A percentile compares a stretch with the other conserved stretches of the same genome.
These are phyloP conservation scores for Pangasius djambal DNA, from an alignment of 2,797 vertebrate genomes.

Conservation along the genomic window DNA sequence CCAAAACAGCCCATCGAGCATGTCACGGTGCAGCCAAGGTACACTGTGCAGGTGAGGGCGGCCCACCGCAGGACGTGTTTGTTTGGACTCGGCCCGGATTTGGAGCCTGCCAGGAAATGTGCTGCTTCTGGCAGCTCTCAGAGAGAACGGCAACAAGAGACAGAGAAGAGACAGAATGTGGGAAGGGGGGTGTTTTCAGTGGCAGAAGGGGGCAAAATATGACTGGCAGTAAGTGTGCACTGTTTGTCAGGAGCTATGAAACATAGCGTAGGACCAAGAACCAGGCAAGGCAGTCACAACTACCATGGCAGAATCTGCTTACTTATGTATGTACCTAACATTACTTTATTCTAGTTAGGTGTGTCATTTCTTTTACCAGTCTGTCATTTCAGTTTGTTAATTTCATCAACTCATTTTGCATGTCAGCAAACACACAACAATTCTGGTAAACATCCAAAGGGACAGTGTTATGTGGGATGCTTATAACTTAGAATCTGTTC, in stretches of 20 bases:
- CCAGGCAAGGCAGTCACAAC: not conserved
- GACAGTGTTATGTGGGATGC: conserved; percentile 63
- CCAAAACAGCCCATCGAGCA: conserved; percentile 69
- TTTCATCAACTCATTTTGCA: conserved; percentile 15
- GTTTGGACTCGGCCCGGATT: conserved; percentile 86
- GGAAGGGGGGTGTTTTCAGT: conserved; percentile 71
- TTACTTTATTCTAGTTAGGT: not conserved
- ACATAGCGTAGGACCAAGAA: conserved; percentile 12
- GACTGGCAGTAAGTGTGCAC: conserved; percentile 70
- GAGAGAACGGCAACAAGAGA: conserved; percentile 61
- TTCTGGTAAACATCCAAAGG: conserved; percentile 34
- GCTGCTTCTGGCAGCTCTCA: conserved; percentile 68
- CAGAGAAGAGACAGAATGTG: conserved; percentile 49
- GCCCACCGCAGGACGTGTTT: conserved; percentile 83
- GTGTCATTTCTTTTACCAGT: not conserved
- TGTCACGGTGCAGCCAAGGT: conserved; percentile 77
- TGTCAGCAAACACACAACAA: not conserved
- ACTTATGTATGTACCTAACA: not conserved
- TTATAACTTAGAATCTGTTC: conserved; percentile 64
- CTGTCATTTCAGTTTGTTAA: not conserved
- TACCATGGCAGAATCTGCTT: not conserved
- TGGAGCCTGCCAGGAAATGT: conserved; percentile 79
- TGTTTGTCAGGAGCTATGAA: conserved; percentile 65
- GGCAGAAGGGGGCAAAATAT: conserved; percentile 70
- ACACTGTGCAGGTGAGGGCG: conserved; percentile 86